Evolutionary conservation across 2,113 vertebrate species (phyloP), one percentile per base, ranked within the genome.

Genomic region (Tragelaphus buxtoni): DNA sequence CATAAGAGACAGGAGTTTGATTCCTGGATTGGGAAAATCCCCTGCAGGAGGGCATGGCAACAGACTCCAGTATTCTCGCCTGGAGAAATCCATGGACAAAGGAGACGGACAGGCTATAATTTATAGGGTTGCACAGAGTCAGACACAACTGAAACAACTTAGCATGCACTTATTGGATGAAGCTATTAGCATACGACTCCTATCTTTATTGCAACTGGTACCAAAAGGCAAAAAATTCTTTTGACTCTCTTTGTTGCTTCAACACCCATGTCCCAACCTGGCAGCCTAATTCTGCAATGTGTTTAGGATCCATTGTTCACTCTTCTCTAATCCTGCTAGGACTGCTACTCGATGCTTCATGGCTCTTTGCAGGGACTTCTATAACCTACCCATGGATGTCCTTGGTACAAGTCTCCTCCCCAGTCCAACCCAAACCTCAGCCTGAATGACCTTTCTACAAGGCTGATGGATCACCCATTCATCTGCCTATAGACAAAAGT

Each of bases 301-400:
- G 17, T 26, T 32, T n/a, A 16, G 65, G 22, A 32, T 17, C 9
- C 49, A 69, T 7, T 12, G 17, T 10, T 53, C 5, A 4, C 0
- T 47, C 2, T 60, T n/a, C 28, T 32, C 72, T 30, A 77, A n/a
- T 20, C 11, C 22, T 61, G 30, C 30, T 42, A 1, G 24, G 17
- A 7, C 16, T 20, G 24, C 26, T n/a, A 1, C 12, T 84, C 0
- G 2, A 32, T 4, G 8, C 9, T 13, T n/a, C 14, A 8, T 2
- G 35, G 49, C 28, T 51, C 3, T 58, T 74, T 51, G 17, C 8
- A 18, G 42, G 35, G 14, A 0, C 32, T 28, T 84, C 30, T 20
- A 12, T 11, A 55, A 61, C 2, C 13, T 17, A 32, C 63, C 9
- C 16, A 9, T 28, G 26, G 35, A n/a, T 16, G 13, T 30, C 4